These are phyloP conservation scores for Hyles lineata DNA, from an alignment of 2,888 invertebrate genomes.

Conservation along the genomic window DNA sequence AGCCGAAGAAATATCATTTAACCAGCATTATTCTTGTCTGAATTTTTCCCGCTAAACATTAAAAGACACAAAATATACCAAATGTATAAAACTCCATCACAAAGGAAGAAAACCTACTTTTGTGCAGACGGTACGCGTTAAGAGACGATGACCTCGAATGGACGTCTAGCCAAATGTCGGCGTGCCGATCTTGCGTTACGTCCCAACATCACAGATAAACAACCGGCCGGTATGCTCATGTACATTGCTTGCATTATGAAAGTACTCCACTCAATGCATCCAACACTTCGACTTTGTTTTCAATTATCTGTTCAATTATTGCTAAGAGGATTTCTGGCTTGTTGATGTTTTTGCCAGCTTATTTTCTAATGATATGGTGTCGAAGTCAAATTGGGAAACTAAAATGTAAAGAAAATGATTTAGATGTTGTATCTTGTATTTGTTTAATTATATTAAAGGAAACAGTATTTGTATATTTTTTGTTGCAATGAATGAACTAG, in stretches of 20 bases:
- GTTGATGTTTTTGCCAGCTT: not conserved
- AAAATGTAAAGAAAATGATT: no score
- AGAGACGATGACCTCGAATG: constrained; percentile 79
- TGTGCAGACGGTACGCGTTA: constrained; percentile 57
- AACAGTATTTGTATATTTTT: no score
- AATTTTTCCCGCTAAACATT: no score
- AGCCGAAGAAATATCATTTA: no score
- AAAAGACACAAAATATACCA: not conserved
- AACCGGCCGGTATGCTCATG: constrained; percentile 46
- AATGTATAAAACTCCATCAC: not conserved
- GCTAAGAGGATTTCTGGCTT: not conserved
- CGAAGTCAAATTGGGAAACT: no score
- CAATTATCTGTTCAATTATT: not conserved
- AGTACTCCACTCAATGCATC: not conserved
- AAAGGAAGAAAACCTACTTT: constrained; percentile 38
- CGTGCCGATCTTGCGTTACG: constrained; percentile 63
- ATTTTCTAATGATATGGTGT: no score
- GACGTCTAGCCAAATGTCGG: constrained; percentile 79
- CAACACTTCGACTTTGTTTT: not conserved
- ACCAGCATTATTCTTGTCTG: no score
- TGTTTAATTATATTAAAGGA: no score
- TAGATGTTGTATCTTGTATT: no score
- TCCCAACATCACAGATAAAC: constrained; percentile 59
- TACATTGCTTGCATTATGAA: constrained; percentile 35
- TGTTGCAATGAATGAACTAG: no score